Evolutionary conservation across 1,140 invertebrate species (phyloP), one percentile per base, ranked within the genome.

Genomic region (Drosophila tani): DNA sequence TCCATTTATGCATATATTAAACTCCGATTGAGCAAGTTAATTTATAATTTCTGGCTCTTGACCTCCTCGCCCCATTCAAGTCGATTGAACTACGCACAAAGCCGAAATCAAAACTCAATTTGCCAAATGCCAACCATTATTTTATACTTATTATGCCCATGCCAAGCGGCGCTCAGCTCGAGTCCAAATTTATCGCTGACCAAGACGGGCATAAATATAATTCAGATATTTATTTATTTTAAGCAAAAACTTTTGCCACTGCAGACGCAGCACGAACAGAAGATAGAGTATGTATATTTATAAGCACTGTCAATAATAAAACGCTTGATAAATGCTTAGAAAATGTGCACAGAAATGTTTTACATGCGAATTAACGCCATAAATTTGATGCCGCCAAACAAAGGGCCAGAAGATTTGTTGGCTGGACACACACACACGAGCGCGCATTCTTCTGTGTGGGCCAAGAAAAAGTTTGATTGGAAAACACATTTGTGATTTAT

Each of bases 351-450:
- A 51, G 32, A 90, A 79, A 90, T 84, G 78, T 81, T 90, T 88
- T 84, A 88, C 82, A 88, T 88, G 81, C 78, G 85, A 90, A 90
- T 88, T 88, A 88, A 84, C 75, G 85, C 85, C 83, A 88, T 88
- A 88, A 88, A 88, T 88, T 80, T 90, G 84, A 81, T 84, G 78
- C 45, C 75, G 40, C 21, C 19, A 43, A 60, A 73, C 69, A 73
- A 73, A 70, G 67, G 38, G 53, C 71, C 70, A 56, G 15, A 76
- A 70, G 81, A 84, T 79, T 79, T 74, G 59, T 73, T 60, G 69
- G 67, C n/a, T n/a, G 8, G 21, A 56, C 32, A 21, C 8, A 50
- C 11, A 35, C n/a, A 12, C 27, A 24, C 21, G 5, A 29, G 14
- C 35, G 15, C 27, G 8, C 43, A 15, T 17, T 5, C 64, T 41